A percentile compares a stretch with the other conserved stretches of the same genome.
These are phyloP conservation scores for Uria lomvia DNA, from an alignment of 2,113 vertebrate species.

Conservation along the genomic window DNA sequence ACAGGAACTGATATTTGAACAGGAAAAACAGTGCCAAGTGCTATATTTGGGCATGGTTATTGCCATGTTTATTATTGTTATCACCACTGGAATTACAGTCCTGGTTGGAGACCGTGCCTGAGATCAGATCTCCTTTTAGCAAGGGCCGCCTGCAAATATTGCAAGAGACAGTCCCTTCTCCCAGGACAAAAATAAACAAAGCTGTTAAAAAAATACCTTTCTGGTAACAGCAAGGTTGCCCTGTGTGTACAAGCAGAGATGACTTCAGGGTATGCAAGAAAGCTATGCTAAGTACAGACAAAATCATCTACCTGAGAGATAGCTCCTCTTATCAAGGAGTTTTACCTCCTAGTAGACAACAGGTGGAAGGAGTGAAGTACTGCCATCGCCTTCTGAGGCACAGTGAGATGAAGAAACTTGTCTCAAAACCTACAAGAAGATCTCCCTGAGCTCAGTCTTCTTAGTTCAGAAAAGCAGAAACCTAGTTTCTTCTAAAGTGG, in stretches of 20 bases:
- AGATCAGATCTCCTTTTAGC: slow-evolving; percentile 24
- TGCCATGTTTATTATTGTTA: slow-evolving; percentile 50
- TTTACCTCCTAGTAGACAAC: background rate
- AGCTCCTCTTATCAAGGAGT: background rate
- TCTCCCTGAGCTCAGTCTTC: background rate
- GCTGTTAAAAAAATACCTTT: background rate
- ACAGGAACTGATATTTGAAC: slow-evolving; percentile 11
- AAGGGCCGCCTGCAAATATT: background rate
- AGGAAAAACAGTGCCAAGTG: background rate
- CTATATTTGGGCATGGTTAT: slow-evolving; percentile 26
- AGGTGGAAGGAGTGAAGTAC: background rate
- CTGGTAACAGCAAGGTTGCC: background rate
- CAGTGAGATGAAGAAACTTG: background rate
- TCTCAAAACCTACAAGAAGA: background rate
- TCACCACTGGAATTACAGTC: background rate
- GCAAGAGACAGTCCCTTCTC: background rate
- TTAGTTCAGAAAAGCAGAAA: background rate
- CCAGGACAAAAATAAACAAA: background rate
- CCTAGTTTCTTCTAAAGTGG: background rate
- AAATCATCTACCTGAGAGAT: rapidly evolving
- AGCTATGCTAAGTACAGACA: background rate
- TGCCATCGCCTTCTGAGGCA: background rate
- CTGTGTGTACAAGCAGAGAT: background rate
- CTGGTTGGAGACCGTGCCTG: background rate
- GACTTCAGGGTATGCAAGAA: background rate